Conservation (phyloP, 2,888 invertebrate genomes). For the Didymodactylos carnosus region DNA sequence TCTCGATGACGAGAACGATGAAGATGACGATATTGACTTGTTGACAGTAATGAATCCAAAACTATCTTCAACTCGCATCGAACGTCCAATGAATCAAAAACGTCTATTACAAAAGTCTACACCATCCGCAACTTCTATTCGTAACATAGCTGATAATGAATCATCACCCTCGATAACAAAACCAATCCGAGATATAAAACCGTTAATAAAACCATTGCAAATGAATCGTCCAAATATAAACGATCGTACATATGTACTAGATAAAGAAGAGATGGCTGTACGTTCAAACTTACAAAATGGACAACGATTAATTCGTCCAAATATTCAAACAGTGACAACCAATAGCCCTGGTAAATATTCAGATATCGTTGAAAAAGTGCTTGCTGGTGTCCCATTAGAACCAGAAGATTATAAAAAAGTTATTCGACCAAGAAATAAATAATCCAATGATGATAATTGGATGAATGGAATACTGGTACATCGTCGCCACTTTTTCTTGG, state of each 20-base stretch:
- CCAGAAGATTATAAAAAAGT: not conserved
- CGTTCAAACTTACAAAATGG: no score
- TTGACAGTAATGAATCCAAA: not conserved
- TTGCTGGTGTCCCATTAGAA: not conserved
- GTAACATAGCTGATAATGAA: not conserved
- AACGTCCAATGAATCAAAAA: not conserved
- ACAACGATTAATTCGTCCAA: no score
- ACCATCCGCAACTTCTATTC: not conserved
- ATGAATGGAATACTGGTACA: no score
- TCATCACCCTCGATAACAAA: not conserved
- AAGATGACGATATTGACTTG: not conserved
- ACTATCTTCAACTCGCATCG: not conserved
- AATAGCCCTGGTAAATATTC: not conserved
- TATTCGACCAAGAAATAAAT: not conserved
- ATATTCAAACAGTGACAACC: no score
- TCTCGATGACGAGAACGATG: not conserved
- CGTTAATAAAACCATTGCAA: not conserved
- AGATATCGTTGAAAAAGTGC: not conserved
- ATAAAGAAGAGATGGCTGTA: no score
- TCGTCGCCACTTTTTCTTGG: no score
- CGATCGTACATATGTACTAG: no score
- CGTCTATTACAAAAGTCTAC: not conserved
- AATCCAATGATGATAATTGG: no score
- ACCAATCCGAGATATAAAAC: not conserved
- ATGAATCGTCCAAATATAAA: no score